Percentiles rank a stretch among this genome's conserved stretches.
Evolutionary conservation across 2,797 vertebrate genomes (phyloP).

Genomic region (Pantherophis alleghaniensis): DNA sequence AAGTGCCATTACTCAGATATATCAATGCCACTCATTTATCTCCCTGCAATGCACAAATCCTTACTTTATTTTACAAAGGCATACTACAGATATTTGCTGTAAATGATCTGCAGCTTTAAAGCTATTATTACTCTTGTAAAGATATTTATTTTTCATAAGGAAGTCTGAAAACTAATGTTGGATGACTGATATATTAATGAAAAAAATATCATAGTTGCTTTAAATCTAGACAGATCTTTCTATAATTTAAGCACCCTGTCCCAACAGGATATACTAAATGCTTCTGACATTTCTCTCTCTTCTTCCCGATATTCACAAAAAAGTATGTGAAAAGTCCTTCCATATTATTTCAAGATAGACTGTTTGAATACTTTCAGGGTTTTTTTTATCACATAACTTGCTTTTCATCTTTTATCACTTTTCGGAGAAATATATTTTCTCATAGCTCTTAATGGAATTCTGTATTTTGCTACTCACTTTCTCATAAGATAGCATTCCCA

Average conservation of each 20-base stretch:
- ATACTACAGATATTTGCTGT: background rate
- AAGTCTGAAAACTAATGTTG: background rate
- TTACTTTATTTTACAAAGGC: background rate
- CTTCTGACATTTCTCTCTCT: background rate
- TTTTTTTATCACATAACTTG: background rate
- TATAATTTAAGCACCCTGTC: background rate
- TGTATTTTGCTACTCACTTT: background rate
- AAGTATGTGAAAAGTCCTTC: conserved; percentile 2
- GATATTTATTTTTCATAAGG: background rate
- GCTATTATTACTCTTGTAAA: background rate
- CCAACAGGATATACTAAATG: background rate
- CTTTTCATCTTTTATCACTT: conserved; percentile 5
- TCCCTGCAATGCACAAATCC: background rate
- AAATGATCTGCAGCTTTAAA: background rate
- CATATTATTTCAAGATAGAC: background rate
- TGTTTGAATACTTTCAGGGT: background rate
- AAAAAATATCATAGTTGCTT: background rate
- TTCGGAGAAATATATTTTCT: background rate
- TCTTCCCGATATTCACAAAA: background rate
- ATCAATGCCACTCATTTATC: background rate
- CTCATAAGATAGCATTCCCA: background rate
- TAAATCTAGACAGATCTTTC: background rate
- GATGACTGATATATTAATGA: conserved; percentile 2
- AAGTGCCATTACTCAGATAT: background rate
- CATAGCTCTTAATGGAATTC: background rate